Percentiles rank a stretch among this genome's conserved stretches.
phyloP scores from a whole-genome alignment of 2,797 vertebrate species.

The Salmo trutta region DNA sequence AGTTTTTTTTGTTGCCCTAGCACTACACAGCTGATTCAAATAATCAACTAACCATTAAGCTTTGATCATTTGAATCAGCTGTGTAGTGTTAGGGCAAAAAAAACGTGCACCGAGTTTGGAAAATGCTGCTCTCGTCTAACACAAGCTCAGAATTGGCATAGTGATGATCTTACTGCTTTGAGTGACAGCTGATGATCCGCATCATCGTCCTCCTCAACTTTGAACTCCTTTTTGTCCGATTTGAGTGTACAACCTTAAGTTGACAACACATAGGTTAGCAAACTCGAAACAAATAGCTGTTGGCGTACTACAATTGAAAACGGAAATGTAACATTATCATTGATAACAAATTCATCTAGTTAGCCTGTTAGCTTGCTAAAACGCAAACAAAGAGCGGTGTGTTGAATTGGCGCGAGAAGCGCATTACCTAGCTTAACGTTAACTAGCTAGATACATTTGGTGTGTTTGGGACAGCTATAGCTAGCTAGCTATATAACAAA shows the following conservation, averaged over 20 bases:
- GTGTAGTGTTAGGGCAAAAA: too few relatives aligned
- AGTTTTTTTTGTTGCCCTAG: too few relatives aligned
- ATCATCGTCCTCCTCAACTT: conserved; percentile 78
- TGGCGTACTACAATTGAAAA: background rate
- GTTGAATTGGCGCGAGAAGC: background rate
- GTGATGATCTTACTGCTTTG: conserved; percentile 73
- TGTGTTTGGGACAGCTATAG: background rate
- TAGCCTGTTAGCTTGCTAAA: background rate
- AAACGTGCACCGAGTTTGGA: too few relatives aligned
- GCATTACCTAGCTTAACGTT: background rate
- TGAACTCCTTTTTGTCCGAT: conserved; percentile 77
- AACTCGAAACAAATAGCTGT: background rate
- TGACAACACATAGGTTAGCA: background rate
- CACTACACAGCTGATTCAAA: too few relatives aligned
- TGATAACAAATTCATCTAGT: background rate
- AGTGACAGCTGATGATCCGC: conserved; percentile 82
- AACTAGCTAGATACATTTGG: background rate
- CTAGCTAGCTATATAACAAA: background rate
- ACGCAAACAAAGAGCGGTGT: background rate
- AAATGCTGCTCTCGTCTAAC: too few relatives aligned
- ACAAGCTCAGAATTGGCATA: too few relatives aligned
- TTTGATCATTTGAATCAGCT: too few relatives aligned
- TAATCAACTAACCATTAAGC: too few relatives aligned
- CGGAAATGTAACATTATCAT: background rate
- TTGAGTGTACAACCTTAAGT: conserved; percentile 74